Evolutionary conservation across 2,797 vertebrate genomes (phyloP).

Genomic region (Phataginus tetradactyla): DNA sequence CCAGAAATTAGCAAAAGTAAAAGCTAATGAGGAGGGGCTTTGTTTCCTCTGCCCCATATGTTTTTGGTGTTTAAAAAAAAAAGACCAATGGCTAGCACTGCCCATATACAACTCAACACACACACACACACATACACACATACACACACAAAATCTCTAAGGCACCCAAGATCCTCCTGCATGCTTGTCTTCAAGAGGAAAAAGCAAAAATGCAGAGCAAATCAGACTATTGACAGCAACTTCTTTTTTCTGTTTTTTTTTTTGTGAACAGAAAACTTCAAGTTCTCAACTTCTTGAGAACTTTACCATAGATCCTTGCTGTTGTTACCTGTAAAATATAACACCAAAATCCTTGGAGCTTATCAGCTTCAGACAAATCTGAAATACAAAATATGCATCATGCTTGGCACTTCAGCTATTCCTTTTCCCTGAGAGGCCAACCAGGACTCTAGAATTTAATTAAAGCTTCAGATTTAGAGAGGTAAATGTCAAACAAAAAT

Average conservation of each 20-base stretch:
- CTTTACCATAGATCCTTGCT: conserved; percentile 27
- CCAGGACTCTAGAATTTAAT: not conserved
- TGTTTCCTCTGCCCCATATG: conserved; percentile 43
- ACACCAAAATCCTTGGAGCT: not conserved
- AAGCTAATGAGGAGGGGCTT: conserved; percentile 76
- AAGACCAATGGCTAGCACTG: conserved; percentile 55
- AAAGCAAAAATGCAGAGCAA: not conserved
- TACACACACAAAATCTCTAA: not conserved
- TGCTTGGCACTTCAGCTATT: not conserved
- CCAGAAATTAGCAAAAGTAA: conserved; percentile 74
- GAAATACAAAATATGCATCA: not conserved
- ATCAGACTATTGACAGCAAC: not conserved
- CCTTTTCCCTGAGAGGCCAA: not conserved
- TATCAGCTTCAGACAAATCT: not conserved
- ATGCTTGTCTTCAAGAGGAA: not conserved
- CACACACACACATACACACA: not conserved
- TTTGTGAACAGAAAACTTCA: conserved; percentile 22
- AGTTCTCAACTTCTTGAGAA: not conserved
- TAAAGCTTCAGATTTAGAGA: not conserved
- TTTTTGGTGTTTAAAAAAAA: conserved; percentile 74
- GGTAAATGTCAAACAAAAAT: not conserved
- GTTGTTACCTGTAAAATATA: not conserved
- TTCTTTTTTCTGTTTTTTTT: conserved; percentile 14
- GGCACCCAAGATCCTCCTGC: not conserved
- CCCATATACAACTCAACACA: not conserved